Base-by-base conservation (phyloP, 2,797 vertebrate genomes). In the Microtus californicus region DNA sequence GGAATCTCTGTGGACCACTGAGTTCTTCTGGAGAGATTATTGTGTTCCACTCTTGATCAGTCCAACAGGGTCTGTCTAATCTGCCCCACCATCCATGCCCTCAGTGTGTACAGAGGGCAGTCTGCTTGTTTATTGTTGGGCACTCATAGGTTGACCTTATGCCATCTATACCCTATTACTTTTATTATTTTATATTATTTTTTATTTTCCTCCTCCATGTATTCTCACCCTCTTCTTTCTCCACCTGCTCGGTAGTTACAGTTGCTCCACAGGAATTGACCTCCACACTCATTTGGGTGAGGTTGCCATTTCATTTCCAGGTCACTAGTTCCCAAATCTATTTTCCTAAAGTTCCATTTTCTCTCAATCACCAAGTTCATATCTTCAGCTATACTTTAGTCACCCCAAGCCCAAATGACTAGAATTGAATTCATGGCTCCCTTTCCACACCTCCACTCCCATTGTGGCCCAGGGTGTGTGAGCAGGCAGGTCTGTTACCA, bases 1-100 rank as follows among this genome's bases (percentile, higher is more conserved):
- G 14, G 31, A 54, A 6, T 13, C 81, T 31, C 29, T 6, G 13
- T 31, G 59, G 19, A 31, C 27, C 27, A 63, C 59, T 65, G 15
- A 13, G 15, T 34, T 61, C 0, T 1, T 25, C 61, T 15, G 23
- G 59, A 48, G 21, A n/a, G 6, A 1, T 37, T 56, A 0, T 45
- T 65, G 83, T 54, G 37, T 23, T 69, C 89, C 19, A 21, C 0
- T 37, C 54, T 43, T 17, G 34, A 21, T 0, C 15, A 74, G 37
- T 34, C 59, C 12, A 37, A 4, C 25, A 6, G n/a, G 14, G 8
- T 31, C 65, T 2, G 0, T 31, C 6, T 19, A 23, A 2, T 43
- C 23, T 3, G 15, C 71, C 34, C 0, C 0, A 6, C 9, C 10
- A 5, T n/a, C 61, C 0, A 0, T 11, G 23, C 3, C 23, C 9